Conservation (phyloP, 2,113 vertebrate genomes). For the Cyanoramphus novaezelandiae region DNA sequence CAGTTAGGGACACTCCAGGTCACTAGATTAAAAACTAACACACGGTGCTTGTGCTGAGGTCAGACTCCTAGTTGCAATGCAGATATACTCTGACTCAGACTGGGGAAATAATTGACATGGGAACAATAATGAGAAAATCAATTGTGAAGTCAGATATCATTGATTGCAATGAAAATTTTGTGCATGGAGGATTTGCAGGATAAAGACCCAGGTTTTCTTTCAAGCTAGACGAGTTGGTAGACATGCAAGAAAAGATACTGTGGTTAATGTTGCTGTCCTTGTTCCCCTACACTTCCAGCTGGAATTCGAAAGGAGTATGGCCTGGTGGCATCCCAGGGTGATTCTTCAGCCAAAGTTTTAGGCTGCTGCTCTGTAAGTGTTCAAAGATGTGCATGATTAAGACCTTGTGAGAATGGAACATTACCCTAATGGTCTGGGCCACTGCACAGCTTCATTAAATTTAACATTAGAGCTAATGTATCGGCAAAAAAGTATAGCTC, state of each 20-base stretch:
- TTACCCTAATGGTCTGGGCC: neutral
- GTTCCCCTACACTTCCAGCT: neutral
- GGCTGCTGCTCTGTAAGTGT: neutral
- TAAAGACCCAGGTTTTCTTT: constrained; percentile 45
- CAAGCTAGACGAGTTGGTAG: neutral
- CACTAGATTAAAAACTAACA: neutral
- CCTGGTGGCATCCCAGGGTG: neutral
- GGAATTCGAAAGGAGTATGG: neutral
- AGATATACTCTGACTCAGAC: neutral
- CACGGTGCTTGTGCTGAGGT: neutral
- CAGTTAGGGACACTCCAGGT: neutral
- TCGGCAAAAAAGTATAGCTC: neutral
- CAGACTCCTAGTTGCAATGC: neutral
- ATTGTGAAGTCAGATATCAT: constrained; percentile 56
- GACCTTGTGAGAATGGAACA: neutral
- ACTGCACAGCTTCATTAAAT: neutral
- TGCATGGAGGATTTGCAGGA: constrained; percentile 24
- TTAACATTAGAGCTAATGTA: neutral
- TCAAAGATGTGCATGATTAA: neutral
- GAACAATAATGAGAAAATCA: constrained; percentile 68
- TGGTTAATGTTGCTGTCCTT: neutral
- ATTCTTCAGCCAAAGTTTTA: neutral
- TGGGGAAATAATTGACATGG: constrained; percentile 40
- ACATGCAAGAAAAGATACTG: neutral
- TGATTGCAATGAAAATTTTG: constrained; percentile 51